Evolutionary conservation across 1,140 invertebrate species (phyloP), one percentile per base, ranked within the genome.

Genomic region (Popillia japonica): DNA sequence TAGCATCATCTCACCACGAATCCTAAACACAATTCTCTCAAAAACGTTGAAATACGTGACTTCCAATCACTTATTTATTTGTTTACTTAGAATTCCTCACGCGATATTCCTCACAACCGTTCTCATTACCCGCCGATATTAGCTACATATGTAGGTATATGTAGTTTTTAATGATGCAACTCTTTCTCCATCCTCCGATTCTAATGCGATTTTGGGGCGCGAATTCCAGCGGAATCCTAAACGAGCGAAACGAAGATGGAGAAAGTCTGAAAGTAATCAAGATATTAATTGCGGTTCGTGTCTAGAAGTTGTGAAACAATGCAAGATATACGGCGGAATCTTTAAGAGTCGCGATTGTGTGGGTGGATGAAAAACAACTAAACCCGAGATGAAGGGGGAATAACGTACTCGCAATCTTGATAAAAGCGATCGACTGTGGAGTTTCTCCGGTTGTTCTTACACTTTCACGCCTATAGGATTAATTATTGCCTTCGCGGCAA

Each of bases 241-340:
- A n/a, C 48, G 14, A 55, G 11, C 11, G 48, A 55, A 55, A 55
- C 48, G 48, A 17, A 55, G 48, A 55, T n/a, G 14, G 72, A 74
- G 41, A 42, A 40, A 34, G 34, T 27, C 72, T n/a, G 72, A 74
- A 74, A 74, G 27, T 42, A 74, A 74, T 74, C 72, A 74, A 74
- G 72, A 74, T 74, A 74, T 74, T 74, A 74, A 74, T 74, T 74
- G 40, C 72, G 34, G 72, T 74, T 42, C 72, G 10, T 42, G 40
- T 41, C 8, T 74, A 44, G 72, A 42, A 74, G 27, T 42, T 74
- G 72, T 42, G 41, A 42, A 44, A 72, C 64, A 72, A 41, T 74
- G 34, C 34, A 22, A 44, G 41, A 74, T 22, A 22, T 74, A 74
- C 40, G 22, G 22, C 27, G 23, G 11, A 72, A 72, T 74, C 61